A percentile compares a stretch with the other conserved stretches of the same genome.
These are phyloP conservation scores for Heliconius himera DNA, from an alignment of 1,140 invertebrate species.

Conservation along the genomic window DNA sequence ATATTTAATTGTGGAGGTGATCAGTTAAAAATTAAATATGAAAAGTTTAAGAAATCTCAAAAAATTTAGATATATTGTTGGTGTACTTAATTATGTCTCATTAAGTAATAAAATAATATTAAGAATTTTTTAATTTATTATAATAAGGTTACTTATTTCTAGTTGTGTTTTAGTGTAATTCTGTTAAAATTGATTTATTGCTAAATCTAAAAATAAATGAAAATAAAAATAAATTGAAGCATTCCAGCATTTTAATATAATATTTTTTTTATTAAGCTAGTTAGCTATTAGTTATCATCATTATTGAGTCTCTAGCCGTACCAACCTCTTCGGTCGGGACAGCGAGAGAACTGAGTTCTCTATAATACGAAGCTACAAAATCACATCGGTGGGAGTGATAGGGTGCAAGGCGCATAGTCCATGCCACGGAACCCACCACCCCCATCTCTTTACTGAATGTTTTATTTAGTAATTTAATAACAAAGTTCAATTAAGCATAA, in stretches of 20 bases:
- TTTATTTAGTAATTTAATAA: no score
- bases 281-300: neutral
- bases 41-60: no score
- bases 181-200: no score
- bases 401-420: conserved; percentile 13
- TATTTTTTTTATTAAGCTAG: no score
- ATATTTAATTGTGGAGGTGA: no score
- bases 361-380: conserved; percentile 22
- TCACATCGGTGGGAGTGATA: neutral
- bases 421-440: neutral
- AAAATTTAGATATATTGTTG: no score
- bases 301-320: conserved; percentile 34
- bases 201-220: neutral
- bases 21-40: neutral
- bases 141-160: no score
- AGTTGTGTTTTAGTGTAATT: no score
- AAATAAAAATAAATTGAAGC: neutral
- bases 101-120: no score
- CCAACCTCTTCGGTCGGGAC: conserved; percentile 31
- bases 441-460: neutral
- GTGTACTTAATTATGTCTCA: no score
- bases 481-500: no score
- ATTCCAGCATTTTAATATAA: neutral
- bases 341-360: conserved; percentile 36
- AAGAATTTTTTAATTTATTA: no score